Conservation (phyloP, 2,888 invertebrate genomes). For the Polietes domitor region DNA sequence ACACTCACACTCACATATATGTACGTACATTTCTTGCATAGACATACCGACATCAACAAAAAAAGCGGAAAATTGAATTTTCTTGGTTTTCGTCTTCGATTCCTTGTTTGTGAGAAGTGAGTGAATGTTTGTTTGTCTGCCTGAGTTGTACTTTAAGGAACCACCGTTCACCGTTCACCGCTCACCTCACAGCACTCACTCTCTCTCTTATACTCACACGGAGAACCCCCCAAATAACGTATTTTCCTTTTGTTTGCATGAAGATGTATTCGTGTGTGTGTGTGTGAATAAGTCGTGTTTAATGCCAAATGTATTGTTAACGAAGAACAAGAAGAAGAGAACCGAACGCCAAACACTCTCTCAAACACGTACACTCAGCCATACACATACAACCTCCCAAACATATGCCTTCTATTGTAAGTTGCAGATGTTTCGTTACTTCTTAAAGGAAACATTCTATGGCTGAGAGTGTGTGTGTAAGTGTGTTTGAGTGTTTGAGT, state of each 20-base stretch:
- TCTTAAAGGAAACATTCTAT: slow-evolving; percentile 52
- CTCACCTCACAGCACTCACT: neutral
- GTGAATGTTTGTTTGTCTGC: neutral
- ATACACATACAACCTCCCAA: neutral
- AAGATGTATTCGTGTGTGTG: slow-evolving; percentile 8
- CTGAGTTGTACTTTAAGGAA: neutral
- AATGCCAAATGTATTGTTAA: slow-evolving; percentile 63
- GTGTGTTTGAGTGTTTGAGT: slow-evolving; percentile 30
- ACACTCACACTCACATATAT: slow-evolving; percentile 5
- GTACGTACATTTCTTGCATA: no score
- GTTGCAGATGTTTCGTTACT: slow-evolving; percentile 64
- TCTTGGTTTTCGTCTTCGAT: slow-evolving; percentile 33
- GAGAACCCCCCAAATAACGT: neutral
- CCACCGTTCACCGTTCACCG: neutral
- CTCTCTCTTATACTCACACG: neutral
- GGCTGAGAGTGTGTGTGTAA: slow-evolving; percentile 11
- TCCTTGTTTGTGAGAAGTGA: neutral
- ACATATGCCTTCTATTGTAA: slow-evolving; percentile 1
- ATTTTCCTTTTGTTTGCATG: neutral
- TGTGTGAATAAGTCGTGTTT: slow-evolving; percentile 40
- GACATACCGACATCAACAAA: slow-evolving; percentile 16
- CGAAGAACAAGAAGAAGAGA: neutral
- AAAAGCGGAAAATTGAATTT: slow-evolving; percentile 65
- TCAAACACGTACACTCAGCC: neutral
- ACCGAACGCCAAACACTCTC: neutral